These are phyloP conservation scores for Patella caerulea DNA, from an alignment of 2,888 invertebrate genomes.

Conservation along the genomic window DNA sequence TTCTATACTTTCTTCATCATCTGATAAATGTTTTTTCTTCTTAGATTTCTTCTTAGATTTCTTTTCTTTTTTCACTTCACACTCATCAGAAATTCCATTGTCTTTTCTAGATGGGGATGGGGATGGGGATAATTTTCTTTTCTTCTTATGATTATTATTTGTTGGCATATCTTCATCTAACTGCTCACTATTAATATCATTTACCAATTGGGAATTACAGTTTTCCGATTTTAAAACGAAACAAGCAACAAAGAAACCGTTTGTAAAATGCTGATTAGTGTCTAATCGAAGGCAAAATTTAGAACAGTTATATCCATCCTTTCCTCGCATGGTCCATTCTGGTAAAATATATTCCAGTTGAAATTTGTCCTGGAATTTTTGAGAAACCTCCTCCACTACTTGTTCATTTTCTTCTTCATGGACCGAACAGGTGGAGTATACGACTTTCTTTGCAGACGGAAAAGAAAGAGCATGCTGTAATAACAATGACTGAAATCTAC, in stretches of 20 bases:
- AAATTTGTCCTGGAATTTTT: slow-evolving; percentile 68
- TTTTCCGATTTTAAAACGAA: slow-evolving; percentile 74
- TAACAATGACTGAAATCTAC: slow-evolving; percentile 73
- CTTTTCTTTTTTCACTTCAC: too few relatives aligned
- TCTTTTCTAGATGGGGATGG: too few relatives aligned
- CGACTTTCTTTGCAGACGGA: slow-evolving; percentile 86
- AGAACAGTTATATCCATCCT: slow-evolving; percentile 58
- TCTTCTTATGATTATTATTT: too few relatives aligned
- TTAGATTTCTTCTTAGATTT: too few relatives aligned
- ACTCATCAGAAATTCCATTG: too few relatives aligned
- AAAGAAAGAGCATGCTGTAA: slow-evolving; percentile 90
- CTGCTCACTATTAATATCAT: too few relatives aligned
- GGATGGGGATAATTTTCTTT: too few relatives aligned
- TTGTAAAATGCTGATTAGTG: slow-evolving; percentile 84
- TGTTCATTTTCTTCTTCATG: slow-evolving; percentile 88
- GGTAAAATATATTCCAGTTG: slow-evolving; percentile 67
- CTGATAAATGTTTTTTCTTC: too few relatives aligned
- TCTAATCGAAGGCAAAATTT: slow-evolving; percentile 84
- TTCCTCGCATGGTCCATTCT: slow-evolving; percentile 58
- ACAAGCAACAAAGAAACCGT: slow-evolving; percentile 95
- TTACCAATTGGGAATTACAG: not conserved
- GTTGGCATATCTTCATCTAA: too few relatives aligned
- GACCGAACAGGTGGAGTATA: slow-evolving; percentile 97
- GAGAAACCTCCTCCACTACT: slow-evolving; percentile 83
- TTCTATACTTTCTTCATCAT: too few relatives aligned